phyloP scores from a whole-genome alignment of 1,140 invertebrate species.

The Drosophila tristis region DNA sequence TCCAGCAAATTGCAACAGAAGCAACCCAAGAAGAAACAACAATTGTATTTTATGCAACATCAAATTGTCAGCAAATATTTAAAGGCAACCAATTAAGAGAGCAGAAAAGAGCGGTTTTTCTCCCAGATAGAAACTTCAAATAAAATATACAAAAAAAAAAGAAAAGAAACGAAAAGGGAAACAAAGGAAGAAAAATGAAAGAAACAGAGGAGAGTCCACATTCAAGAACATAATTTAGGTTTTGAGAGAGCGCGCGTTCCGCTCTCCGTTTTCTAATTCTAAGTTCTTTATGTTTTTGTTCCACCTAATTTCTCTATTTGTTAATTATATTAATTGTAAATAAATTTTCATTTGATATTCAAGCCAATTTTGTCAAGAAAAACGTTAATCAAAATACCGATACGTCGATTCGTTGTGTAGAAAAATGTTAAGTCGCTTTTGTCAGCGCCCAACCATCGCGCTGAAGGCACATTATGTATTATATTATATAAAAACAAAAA shows the following conservation, averaged over 20 bases:
- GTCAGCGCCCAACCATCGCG: conserved; percentile 26
- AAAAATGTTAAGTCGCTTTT: conserved; percentile 69
- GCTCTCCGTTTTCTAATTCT: conserved; percentile 70
- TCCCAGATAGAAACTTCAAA: conserved; percentile 48
- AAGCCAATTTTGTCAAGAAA: conserved; percentile 29
- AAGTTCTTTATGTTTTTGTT: conserved; percentile 56
- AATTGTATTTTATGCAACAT: conserved; percentile 83
- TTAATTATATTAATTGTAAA: conserved; percentile 73
- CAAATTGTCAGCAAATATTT: conserved; percentile 78
- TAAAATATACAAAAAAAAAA: conserved; percentile 34
- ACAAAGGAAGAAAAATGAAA: conserved; percentile 8
- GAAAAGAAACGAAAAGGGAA: conserved; percentile 42
- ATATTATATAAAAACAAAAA: conserved; percentile 67
- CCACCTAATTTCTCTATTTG: conserved; percentile 40
- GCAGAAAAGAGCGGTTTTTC: conserved; percentile 22
- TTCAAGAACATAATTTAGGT: conserved; percentile 52
- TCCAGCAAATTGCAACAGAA: conserved; percentile 78
- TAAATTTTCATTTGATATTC: conserved; percentile 59
- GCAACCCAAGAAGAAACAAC: conserved; percentile 63
- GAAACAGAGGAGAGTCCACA: conserved; percentile 36
- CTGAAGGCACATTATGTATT: conserved; percentile 78
- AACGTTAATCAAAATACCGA: conserved; percentile 69
- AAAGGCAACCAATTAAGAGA: conserved; percentile 71
- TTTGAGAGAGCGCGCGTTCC: conserved; percentile 41
- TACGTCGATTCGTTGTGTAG: conserved; percentile 56